Conservation (phyloP, 2,888 invertebrate genomes). For the Drosophila mayaguana region DNA sequence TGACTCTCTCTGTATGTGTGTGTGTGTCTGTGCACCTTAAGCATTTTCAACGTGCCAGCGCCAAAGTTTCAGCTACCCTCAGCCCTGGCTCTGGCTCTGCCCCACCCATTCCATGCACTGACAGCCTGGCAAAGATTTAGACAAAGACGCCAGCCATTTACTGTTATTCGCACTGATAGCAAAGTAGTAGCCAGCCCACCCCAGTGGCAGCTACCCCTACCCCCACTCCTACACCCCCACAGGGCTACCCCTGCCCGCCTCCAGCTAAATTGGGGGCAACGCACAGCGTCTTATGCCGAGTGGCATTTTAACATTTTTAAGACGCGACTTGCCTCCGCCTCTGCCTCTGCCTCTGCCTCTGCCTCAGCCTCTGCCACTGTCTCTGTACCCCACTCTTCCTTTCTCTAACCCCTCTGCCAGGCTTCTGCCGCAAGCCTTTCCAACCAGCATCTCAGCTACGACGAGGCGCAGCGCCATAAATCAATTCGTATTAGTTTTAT, state of each 20-base stretch:
- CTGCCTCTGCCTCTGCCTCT: constrained; percentile 8
- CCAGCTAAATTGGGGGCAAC: not conserved
- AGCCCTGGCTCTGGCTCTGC: not conserved
- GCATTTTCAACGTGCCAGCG: constrained; percentile 74
- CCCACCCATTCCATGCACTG: constrained; percentile 23
- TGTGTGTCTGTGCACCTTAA: constrained; percentile 62
- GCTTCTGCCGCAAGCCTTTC: constrained; percentile 70
- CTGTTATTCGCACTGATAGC: constrained; percentile 66
- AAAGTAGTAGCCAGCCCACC: constrained; percentile 39
- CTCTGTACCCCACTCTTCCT: constrained; percentile 10
- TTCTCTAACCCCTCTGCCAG: not conserved
- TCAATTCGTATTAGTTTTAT: constrained; percentile 85
- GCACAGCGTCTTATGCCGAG: constrained; percentile 59
- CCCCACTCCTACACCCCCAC: not conserved
- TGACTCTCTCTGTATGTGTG: not conserved
- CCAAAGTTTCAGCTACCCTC: constrained; percentile 52
- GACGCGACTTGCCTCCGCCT: constrained; percentile 37
- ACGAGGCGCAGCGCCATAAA: constrained; percentile 75
- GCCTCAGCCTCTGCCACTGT: not conserved
- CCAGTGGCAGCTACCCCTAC: not conserved
- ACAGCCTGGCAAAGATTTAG: constrained; percentile 72
- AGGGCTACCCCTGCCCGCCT: not conserved
- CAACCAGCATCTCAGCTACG: constrained; percentile 38
- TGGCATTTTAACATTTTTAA: constrained; percentile 71
- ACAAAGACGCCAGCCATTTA: constrained; percentile 65